Base-by-base conservation (phyloP, 1,140 invertebrate genomes). In the Archegozetes longisetosus region DNA sequence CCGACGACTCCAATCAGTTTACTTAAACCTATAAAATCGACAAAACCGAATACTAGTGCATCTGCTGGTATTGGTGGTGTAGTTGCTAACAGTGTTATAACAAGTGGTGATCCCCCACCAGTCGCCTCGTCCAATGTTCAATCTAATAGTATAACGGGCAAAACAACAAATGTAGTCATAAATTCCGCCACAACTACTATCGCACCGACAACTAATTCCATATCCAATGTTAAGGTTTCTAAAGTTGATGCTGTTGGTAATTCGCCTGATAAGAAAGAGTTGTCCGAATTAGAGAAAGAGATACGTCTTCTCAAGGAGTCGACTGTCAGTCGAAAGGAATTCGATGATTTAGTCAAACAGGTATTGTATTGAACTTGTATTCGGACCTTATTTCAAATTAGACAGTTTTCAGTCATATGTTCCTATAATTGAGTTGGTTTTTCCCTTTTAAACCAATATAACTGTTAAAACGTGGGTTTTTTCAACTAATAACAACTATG, bases 281-380 rank as follows among this genome's bases (percentile, higher is more conserved):
- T 62, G 25, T 17, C 17, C 23, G 61, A 61, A 28, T 53, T 63
- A 22, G 57, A 56, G 22, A 53, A 59, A 23, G 54, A 61, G 14
- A 14, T 65, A 22, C 27, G 53, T 23, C 24, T 54, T 48, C 47
- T 58, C 27, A 61, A 55, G 53, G 56, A 62, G 47, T 56, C 56
- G 27, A 56, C 53, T 14, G 61, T 65, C 17, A 58, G 27, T 46
- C 51, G 50, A 14, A 61, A 55, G 58, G 64, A 65, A 14, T 63
- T 50, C 22, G 60, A 59, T 55, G 64, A 62, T 22, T 27, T 65
- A 6, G 25, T 59, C 29, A 65, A 63, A 56, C 54, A 65, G 61
- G 64, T 65, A 59, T 26, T 22, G 14, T 51, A 23, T 14, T 51
- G 3, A 12, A 23, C 25, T 23, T 13, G 13, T 23, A 23, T 51